Conservation (phyloP, 2,888 invertebrate genomes). For the Heliconius ethilla region DNA sequence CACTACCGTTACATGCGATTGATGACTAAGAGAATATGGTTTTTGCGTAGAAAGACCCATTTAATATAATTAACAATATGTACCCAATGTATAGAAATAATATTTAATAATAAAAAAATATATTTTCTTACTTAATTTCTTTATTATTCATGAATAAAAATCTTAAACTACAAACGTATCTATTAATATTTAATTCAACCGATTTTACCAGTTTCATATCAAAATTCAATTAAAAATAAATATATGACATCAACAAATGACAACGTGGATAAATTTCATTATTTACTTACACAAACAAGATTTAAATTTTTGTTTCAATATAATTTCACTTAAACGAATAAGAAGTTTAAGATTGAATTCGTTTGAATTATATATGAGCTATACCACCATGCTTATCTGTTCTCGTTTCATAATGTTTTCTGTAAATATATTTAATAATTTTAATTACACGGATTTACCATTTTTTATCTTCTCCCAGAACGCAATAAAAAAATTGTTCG, state of each 20-base stretch:
- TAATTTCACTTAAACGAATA: neutral
- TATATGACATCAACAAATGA: too few species aligned
- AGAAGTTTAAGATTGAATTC: neutral
- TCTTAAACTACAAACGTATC: too few species aligned
- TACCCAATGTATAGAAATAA: neutral
- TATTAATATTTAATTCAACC: too few species aligned
- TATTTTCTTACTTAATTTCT: neutral
- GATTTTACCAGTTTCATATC: too few species aligned
- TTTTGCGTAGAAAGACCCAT: slow-evolving; percentile 11
- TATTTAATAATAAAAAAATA: neutral
- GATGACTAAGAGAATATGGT: slow-evolving; percentile 45
- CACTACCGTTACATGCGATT: slow-evolving; percentile 48
- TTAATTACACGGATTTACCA: neutral
- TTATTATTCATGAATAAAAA: neutral
- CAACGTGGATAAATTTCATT: too few species aligned
- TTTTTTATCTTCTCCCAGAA: neutral
- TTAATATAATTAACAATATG: neutral
- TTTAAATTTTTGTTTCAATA: neutral
- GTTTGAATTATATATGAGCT: too few species aligned
- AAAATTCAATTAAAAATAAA: too few species aligned
- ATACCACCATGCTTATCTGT: neutral
- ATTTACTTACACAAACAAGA: too few species aligned
- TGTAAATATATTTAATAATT: neutral
- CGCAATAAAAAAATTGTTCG: too few species aligned
- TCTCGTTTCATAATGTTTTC: neutral